A percentile compares a stretch with the other conserved stretches of the same genome.
These are phyloP conservation scores for Agonopterix heracliana DNA, from an alignment of 2,888 invertebrate species.

Conservation along the genomic window DNA sequence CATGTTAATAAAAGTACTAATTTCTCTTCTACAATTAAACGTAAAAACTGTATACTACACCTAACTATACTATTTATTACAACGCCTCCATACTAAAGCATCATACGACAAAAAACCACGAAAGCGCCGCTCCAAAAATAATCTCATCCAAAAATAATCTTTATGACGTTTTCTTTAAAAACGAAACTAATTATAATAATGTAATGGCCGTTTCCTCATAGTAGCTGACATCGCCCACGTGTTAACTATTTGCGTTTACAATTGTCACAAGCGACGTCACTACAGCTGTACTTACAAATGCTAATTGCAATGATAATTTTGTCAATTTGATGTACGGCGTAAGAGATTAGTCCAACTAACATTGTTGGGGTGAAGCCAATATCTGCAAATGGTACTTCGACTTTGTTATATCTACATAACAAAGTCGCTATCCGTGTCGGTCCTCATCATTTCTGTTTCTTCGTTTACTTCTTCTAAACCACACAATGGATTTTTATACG, in stretches of 20 bases:
- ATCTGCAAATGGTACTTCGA: not conserved
- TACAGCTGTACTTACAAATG: not conserved
- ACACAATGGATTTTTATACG: too few species aligned
- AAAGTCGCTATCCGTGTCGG: too few species aligned
- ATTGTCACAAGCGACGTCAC: conserved; percentile 6
- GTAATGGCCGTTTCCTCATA: conserved; percentile 2
- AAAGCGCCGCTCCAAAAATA: conserved; percentile 6
- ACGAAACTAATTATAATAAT: conserved; percentile 9
- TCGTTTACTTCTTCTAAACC: too few species aligned
- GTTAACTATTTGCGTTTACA: conserved; percentile 5
- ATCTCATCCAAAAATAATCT: not conserved
- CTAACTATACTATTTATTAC: too few species aligned
- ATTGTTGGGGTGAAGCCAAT: not conserved
- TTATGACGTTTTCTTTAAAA: conserved; percentile 1
- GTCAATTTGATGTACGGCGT: conserved; percentile 2
- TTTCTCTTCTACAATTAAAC: too few species aligned
- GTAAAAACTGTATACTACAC: too few species aligned
- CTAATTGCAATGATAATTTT: conserved; percentile 9
- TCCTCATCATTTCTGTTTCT: too few species aligned
- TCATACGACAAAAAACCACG: not conserved
- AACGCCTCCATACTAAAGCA: not conserved
- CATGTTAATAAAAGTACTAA: too few species aligned
- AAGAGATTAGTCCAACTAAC: not conserved
- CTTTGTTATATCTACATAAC: too few species aligned
- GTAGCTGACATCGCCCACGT: conserved; percentile 1